Conservation (phyloP, 2,113 vertebrate genomes). For the Seriola quinqueradiata region DNA sequence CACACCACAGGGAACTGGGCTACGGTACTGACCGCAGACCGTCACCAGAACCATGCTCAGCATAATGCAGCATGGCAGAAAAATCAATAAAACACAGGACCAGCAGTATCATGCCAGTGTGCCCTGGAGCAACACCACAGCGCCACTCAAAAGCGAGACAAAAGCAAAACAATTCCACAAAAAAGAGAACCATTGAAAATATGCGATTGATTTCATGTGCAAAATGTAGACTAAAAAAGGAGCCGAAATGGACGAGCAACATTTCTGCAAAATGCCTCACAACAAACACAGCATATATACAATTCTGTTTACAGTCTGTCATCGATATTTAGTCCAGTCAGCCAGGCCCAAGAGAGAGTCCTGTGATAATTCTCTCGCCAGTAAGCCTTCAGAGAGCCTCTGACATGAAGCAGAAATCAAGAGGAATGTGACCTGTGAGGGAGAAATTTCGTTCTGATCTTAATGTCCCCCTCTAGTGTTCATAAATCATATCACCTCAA, state of each 20-base stretch:
- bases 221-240: neutral
- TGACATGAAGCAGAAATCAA: slow-evolving; percentile 84
- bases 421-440: slow-evolving; percentile 64
- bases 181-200: neutral
- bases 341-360: slow-evolving; percentile 71
- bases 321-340: slow-evolving; percentile 81
- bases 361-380: slow-evolving; percentile 82
- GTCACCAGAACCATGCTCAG: slow-evolving; percentile 81
- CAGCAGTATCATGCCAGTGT: slow-evolving; percentile 21
- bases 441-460: slow-evolving; percentile 62
- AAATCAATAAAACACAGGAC: slow-evolving; percentile 78
- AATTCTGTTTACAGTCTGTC: slow-evolving; percentile 77
- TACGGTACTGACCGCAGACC: slow-evolving; percentile 83
- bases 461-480: slow-evolving; percentile 79
- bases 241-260: neutral
- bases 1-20: slow-evolving; percentile 78
- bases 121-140: slow-evolving; percentile 27
- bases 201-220: neutral
- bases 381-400: slow-evolving; percentile 68
- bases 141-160: neutral
- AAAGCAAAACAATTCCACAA: slow-evolving; percentile 6
- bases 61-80: slow-evolving; percentile 80
- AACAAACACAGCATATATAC: slow-evolving; percentile 47
- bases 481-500: slow-evolving; percentile 74
- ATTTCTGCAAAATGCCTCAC: slow-evolving; percentile 34